Base-by-base conservation (phyloP, 2,113 vertebrate species). In the Ptilonorhynchus violaceus region DNA sequence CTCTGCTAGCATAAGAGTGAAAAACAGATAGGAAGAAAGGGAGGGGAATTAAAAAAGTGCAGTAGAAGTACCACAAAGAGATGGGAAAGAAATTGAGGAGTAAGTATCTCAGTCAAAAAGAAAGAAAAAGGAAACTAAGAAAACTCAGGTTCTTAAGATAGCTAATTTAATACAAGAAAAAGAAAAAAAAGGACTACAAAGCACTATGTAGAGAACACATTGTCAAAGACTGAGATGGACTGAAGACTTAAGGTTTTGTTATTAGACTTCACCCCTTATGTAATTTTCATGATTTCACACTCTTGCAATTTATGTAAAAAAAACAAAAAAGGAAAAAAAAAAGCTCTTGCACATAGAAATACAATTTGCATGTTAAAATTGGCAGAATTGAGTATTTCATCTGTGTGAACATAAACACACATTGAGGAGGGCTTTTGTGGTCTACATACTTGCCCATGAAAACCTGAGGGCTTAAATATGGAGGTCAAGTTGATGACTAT, bases 361-460 rank as follows among this genome's bases (percentile, higher is more conserved):
- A 69, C 1, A 27, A 27, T 19, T 82, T 37, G 7, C 52, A 58
- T 31, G 6, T 37, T 66, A 60, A 60, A 73, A 66, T 2, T 21
- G 8, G 10, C 25, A 42, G 13, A 74, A 66, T 2, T 21, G 8
- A 21, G 10, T 28, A 63, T 33, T 78, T 46, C 10, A 66, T 49
- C 66, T 66, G 23, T 25, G 63, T 30, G 46, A 28, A 33, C 22
- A 28, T 28, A 67, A 25, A n/a, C 46, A 44, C 14, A 35, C 2
- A 1, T 6, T 24, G 19, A 53, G 10, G 9, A 11, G 2, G 2
- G 2, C 3, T 76, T 84, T n/a, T 79, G 31, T 64, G 17, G 3
- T 39, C 18, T 62, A 64, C 37, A 44, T 53, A 28, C 8, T 31
- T 14, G 15, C 52, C 56, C 46, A 31, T 30, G 23, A 41, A 79